These are phyloP conservation scores for Seriola dumerili DNA, from an alignment of 2,113 vertebrate species.

Conservation along the genomic window DNA sequence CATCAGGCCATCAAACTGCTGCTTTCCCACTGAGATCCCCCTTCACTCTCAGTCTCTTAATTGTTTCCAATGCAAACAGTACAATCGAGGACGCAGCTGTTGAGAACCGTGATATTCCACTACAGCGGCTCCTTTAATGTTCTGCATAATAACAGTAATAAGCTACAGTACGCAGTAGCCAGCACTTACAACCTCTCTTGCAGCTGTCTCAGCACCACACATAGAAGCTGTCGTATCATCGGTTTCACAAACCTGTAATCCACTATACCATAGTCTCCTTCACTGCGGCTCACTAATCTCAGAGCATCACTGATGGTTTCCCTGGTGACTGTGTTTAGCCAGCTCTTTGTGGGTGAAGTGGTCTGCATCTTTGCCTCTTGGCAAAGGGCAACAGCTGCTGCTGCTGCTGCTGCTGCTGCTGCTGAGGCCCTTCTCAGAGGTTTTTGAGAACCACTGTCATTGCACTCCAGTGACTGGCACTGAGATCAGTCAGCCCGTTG, in stretches of 20 bases:
- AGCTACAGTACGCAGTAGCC: conserved; percentile 50
- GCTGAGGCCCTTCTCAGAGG: neutral
- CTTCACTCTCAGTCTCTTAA: conserved; percentile 11
- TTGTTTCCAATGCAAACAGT: conserved; percentile 11
- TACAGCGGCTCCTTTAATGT: conserved; percentile 48
- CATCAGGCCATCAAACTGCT: conserved; percentile 28
- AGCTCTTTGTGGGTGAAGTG: conserved; percentile 50
- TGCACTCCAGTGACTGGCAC: conserved; percentile 49
- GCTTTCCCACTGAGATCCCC: conserved; percentile 21
- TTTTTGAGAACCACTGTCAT: conserved; percentile 34
- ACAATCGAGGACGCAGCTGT: conserved; percentile 62
- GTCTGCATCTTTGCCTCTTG: conserved; percentile 36
- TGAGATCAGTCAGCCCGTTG: conserved; percentile 33
- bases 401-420: neutral
- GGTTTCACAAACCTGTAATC: conserved; percentile 44
- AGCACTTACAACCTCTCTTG: conserved; percentile 53
- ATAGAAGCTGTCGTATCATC: conserved; percentile 53
- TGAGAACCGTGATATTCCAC: conserved; percentile 37
- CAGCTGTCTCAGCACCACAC: conserved; percentile 69
- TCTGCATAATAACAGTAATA: conserved; percentile 50
- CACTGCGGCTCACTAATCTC: conserved; percentile 39
- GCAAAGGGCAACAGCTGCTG: conserved; percentile 1
- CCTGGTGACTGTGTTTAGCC: conserved; percentile 46
- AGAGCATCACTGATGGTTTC: conserved; percentile 45
- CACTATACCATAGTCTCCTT: conserved; percentile 7